phyloP scores from a whole-genome alignment of 2,113 vertebrate species.

The Peromyscus californicus region DNA sequence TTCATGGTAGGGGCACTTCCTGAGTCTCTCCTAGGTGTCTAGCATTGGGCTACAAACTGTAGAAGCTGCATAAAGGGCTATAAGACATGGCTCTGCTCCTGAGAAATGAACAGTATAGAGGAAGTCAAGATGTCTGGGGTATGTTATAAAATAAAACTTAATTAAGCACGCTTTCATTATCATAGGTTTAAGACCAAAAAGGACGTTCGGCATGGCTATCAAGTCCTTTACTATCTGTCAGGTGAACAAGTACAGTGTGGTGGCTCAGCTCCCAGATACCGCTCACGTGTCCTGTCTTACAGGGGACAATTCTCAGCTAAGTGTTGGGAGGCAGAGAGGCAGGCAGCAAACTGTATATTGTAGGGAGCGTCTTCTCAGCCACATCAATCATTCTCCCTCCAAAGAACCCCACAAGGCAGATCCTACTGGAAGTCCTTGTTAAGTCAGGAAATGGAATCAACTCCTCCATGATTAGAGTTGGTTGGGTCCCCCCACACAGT shows the following conservation, averaged over 20 bases:
- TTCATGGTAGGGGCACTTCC: neutral
- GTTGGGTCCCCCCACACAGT: neutral
- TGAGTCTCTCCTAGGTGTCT: neutral
- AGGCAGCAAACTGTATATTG: neutral
- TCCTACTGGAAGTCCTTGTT: neutral
- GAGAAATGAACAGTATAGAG: neutral
- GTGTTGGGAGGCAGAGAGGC: neutral
- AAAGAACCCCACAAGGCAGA: neutral
- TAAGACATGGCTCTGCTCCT: neutral
- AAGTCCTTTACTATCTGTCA: slow-evolving; percentile 19
- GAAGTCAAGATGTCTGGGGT: neutral
- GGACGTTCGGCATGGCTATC: neutral
- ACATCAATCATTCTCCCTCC: neutral
- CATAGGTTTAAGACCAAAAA: neutral
- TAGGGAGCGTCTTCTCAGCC: neutral
- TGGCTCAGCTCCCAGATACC: neutral
- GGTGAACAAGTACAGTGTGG: neutral
- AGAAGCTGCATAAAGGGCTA: neutral
- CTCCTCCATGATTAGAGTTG: neutral
- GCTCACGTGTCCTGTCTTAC: neutral
- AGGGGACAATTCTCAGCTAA: neutral
- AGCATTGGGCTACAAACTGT: neutral
- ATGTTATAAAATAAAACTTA: slow-evolving; percentile 4
- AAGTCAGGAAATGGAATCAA: neutral
- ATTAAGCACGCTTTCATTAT: slow-evolving; percentile 6